phyloP scores from a whole-genome alignment of 2,888 invertebrate genomes.

The Ormyrus thymus region DNA sequence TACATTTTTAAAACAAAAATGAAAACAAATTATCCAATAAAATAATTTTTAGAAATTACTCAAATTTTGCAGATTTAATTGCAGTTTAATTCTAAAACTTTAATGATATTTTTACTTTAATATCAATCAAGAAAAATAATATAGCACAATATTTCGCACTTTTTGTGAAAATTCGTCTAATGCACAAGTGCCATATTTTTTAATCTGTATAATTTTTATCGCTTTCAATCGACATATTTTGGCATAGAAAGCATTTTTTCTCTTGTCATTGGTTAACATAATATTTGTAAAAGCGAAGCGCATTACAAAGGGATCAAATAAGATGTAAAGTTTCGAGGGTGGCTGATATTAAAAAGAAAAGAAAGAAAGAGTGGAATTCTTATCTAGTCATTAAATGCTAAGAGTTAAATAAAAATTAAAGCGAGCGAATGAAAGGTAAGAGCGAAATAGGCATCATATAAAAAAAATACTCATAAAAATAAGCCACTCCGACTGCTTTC shows the following conservation, averaged over 20 bases:
- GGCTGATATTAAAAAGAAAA: slow-evolving; percentile 59
- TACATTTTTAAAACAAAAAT: too few relatives aligned
- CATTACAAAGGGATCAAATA: slow-evolving; percentile 70
- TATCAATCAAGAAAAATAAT: too few relatives aligned
- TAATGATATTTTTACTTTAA: too few relatives aligned
- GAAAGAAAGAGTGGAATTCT: slow-evolving; percentile 57
- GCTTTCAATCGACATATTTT: slow-evolving; percentile 29
- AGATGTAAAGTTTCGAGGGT: slow-evolving; percentile 67
- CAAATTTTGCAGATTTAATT: too few relatives aligned
- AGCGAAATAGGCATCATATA: not conserved
- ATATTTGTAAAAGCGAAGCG: slow-evolving; percentile 7
- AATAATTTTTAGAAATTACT: too few relatives aligned
- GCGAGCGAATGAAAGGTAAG: not conserved
- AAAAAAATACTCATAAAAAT: slow-evolving; percentile 60
- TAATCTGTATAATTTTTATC: not conserved
- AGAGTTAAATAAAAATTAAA: slow-evolving; percentile 60
- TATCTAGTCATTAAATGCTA: slow-evolving; percentile 73
- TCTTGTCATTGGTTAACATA: not conserved
- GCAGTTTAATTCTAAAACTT: too few relatives aligned
- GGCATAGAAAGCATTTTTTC: slow-evolving; percentile 35
- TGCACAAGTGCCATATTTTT: not conserved
- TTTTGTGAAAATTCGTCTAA: too few relatives aligned
- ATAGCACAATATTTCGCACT: too few relatives aligned
- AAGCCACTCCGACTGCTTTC: slow-evolving; percentile 69
- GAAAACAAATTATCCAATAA: too few relatives aligned